These are phyloP conservation scores for Drosophila imparisetae DNA, from an alignment of 2,888 invertebrate genomes.

Conservation along the genomic window DNA sequence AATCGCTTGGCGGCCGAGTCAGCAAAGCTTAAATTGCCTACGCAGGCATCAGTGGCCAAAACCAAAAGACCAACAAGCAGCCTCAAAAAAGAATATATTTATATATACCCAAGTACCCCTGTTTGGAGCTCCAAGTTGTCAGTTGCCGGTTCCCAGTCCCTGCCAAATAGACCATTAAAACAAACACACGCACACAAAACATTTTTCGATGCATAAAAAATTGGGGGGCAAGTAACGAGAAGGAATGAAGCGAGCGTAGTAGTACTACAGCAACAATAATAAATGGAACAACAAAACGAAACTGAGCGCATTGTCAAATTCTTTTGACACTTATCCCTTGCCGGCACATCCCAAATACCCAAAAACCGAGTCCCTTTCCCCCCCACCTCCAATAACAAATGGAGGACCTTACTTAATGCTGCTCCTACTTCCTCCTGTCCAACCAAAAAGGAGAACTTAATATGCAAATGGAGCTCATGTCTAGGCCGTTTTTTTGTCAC, in stretches of 20 bases:
- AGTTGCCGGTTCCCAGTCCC: conserved; percentile 12
- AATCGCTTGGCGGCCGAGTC: conserved; percentile 64
- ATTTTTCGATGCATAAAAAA: conserved; percentile 74
- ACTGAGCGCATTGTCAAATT: conserved; percentile 76
- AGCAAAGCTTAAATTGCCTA: conserved; percentile 77
- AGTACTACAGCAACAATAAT: conserved; percentile 26
- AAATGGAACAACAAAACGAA: conserved; percentile 51
- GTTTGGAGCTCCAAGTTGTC: conserved; percentile 25
- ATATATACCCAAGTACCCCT: conserved; percentile 7
- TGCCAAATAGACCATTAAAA: conserved; percentile 66
- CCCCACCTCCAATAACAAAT: neutral
- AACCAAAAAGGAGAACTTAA: conserved; percentile 46
- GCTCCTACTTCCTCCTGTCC: conserved; percentile 5
- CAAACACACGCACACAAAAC: conserved; percentile 61
- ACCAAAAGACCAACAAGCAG: conserved; percentile 19
- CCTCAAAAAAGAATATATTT: neutral
- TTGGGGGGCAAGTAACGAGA: conserved; percentile 17
- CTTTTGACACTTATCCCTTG: conserved; percentile 82
- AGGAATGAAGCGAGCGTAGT: neutral
- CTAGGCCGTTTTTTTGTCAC: conserved; percentile 61
- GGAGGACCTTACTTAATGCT: conserved; percentile 45
- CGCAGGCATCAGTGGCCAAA: conserved; percentile 55
- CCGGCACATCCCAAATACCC: conserved; percentile 33
- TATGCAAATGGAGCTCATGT: conserved; percentile 68
- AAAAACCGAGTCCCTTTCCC: neutral